Evolutionary conservation across 30 jellyfish, hydroid and myxozoan genomes (phyloP).

Genomic region (Hydra vulgaris): DNA sequence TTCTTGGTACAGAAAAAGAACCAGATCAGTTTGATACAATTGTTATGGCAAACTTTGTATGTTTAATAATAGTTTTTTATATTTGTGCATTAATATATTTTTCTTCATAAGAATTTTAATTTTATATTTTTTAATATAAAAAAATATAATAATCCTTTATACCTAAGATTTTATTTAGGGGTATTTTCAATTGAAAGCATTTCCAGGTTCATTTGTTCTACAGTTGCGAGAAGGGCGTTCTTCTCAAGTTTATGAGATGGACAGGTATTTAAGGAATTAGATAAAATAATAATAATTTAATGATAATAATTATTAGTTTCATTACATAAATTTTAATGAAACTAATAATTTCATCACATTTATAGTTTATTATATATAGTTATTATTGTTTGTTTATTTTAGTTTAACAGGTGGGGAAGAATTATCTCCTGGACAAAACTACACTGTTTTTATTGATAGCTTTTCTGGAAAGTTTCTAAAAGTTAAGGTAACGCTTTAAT

Average conservation of each 20-base stretch:
- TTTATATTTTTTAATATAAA: not conserved
- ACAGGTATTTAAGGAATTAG: conserved; percentile 32
- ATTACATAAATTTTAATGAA: too few species aligned
- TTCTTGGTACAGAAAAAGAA: conserved; percentile 51
- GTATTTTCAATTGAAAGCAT: conserved; percentile 84
- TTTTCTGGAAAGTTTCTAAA: conserved; percentile 55
- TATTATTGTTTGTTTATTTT: conserved; percentile 7
- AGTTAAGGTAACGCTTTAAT: conserved; percentile 59
- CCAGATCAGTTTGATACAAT: conserved; percentile 82
- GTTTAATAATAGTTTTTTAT: not conserved
- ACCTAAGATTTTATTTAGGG: conserved; percentile 38
- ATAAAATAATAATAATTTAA: too few species aligned
- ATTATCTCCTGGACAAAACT: conserved; percentile 29
- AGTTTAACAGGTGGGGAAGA: conserved; percentile 69
- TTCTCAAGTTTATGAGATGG: conserved; percentile 64
- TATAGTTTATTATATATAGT: too few species aligned
- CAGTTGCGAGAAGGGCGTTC: conserved; percentile 76
- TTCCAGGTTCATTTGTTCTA: conserved; percentile 78
- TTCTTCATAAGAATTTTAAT: not conserved
- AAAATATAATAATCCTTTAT: not conserved
- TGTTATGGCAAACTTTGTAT: conserved; percentile 90
- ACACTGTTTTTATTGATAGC: conserved; percentile 64
- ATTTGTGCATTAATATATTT: not conserved
- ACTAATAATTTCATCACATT: too few species aligned
- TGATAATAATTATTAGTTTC: too few species aligned